Evolutionary conservation across 1,140 invertebrate genomes (phyloP).

Genomic region (Ceratoteleas bidentatus): DNA sequence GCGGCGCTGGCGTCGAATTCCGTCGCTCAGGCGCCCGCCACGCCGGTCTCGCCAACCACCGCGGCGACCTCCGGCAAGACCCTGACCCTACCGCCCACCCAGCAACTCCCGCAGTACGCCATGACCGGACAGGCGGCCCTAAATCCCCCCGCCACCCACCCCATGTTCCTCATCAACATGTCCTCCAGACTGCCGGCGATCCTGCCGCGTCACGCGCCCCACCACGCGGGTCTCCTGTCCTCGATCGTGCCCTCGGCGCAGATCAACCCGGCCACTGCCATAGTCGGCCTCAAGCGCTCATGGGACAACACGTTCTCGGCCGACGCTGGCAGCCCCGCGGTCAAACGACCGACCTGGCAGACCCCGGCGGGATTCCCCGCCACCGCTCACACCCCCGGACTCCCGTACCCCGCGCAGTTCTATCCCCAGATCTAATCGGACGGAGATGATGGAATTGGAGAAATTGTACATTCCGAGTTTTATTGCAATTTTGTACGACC

Average conservation of each 20-base stretch:
- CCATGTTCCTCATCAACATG: conserved; percentile 77
- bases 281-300: conserved; percentile 81
- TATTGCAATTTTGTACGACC: no score
- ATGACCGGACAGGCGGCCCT: conserved; percentile 78
- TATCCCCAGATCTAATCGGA: conserved; percentile 74
- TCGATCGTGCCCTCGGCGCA: conserved; percentile 72
- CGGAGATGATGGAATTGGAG: not conserved
- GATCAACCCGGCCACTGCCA: conserved; percentile 76
- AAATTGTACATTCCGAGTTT: no score
- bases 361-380: conserved; percentile 73
- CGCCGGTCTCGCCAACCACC: conserved; percentile 70
- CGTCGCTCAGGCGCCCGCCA: conserved; percentile 57
- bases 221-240: conserved; percentile 75
- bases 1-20: conserved; percentile 75
- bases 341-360: conserved; percentile 77
- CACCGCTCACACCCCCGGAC: conserved; percentile 61
- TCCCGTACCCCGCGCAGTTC: conserved; percentile 80
- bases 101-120: conserved; percentile 78
- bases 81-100: conserved; percentile 63
- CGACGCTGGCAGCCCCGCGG: conserved; percentile 67
- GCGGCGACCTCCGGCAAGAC: conserved; percentile 70
- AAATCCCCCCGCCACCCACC: conserved; percentile 71
- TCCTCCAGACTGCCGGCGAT: conserved; percentile 77
- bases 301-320: conserved; percentile 80
- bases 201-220: conserved; percentile 77